phyloP scores from a whole-genome alignment of 2,797 vertebrate species.

The Sebastes kiyomatsui region DNA sequence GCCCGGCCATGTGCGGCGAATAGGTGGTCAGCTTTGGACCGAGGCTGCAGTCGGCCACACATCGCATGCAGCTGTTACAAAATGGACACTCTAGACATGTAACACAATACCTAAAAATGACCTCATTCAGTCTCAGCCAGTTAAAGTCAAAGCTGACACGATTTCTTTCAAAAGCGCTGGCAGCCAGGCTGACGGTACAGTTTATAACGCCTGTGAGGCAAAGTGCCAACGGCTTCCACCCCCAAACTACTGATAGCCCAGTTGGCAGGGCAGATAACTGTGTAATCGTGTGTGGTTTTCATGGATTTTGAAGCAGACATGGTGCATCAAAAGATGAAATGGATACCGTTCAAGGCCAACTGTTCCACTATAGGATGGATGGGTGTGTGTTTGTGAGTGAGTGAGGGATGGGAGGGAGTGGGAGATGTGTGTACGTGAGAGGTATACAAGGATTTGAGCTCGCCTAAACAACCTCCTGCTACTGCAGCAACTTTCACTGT shows the following conservation, averaged over 20 bases:
- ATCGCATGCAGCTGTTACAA: constrained; percentile 77
- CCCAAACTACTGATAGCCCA: constrained; percentile 36
- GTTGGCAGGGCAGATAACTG: constrained; percentile 44
- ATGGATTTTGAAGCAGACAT: constrained; percentile 49
- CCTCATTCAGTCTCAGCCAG: constrained; percentile 66
- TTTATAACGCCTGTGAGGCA: constrained; percentile 23
- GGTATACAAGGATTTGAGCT: constrained; percentile 20
- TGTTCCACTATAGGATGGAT: constrained; percentile 29
- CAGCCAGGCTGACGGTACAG: constrained; percentile 31
- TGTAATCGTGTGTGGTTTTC: constrained; percentile 51
- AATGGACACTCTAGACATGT: constrained; percentile 68
- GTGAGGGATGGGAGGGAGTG: not conserved
- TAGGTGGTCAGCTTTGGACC: constrained; percentile 52
- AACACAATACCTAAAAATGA: constrained; percentile 70
- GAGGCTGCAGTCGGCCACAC: constrained; percentile 54
- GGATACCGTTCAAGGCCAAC: constrained; percentile 58
- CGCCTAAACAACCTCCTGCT: constrained; percentile 19
- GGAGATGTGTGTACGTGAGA: constrained; percentile 19
- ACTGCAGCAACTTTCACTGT: constrained; percentile 9
- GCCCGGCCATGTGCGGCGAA: constrained; percentile 32
- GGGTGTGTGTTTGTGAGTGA: not conserved
- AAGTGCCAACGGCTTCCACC: constrained; percentile 38
- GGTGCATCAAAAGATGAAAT: constrained; percentile 61
- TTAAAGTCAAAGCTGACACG: constrained; percentile 66
- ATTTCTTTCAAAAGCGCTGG: constrained; percentile 51